Base-by-base conservation (phyloP, 2,888 invertebrate genomes). In the Plemyria rubiginata region DNA sequence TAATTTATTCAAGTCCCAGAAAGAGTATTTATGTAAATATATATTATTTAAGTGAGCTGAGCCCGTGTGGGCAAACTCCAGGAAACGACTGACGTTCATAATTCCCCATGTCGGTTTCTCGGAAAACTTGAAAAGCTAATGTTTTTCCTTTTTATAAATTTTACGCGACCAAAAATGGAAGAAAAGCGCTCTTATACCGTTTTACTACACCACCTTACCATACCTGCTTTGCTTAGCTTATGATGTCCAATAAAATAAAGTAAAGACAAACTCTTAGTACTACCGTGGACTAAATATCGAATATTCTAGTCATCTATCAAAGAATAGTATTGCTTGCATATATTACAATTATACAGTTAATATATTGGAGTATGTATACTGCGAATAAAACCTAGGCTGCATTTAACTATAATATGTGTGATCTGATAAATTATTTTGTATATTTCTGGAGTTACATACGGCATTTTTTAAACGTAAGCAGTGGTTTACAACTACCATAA, bases 161-260 rank as follows among this genome's bases (percentile, higher is more conserved):
- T 22, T 2, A 22, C 22, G 3, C 1, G 1, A 22, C 1, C 22
- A 22, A 22, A 3, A 22, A 22, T 22, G 22, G 22, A 22, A 1
- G 22, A 1, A 22, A 32, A 22, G 15, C 54, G 48, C 57, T 38
- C 40, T 45, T 57, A 28, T 45, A 50, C 32, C 29, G 32, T 38
- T 49, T 41, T 58, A 45, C 51, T 36, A 16, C 51, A 60, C 41
- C 66, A 56, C 3, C 22, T 22, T 22, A 22, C 22, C 60, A 66
- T 61, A 62, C 64, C 58, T 45, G 29, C 51, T 60, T 28, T 70
- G 67, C 64, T 68, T 70, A 64, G 66, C 66, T 60, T 66, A 68
- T 70, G 59, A 61, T 65, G 67, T 65, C 64, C 67, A 52, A 66
- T 22, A 60, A 52, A 52, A 66, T 22, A 60, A 52, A 29, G 65